phyloP scores from a whole-genome alignment of 1,140 invertebrate species.

The Tetragonula clypearis region DNA sequence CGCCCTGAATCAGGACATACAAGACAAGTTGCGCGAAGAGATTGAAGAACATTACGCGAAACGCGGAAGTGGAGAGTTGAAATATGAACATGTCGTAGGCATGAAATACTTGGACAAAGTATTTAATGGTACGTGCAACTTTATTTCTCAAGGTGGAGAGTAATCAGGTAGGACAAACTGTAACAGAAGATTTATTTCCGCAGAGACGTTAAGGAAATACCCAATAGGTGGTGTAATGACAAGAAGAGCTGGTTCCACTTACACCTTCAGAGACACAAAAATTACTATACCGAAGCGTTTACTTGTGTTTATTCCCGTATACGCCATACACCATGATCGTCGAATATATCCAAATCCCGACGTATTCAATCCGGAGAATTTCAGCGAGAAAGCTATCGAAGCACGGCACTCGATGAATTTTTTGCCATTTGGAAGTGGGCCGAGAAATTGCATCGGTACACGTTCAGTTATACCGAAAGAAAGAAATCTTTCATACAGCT shows the following conservation, averaged over 20 bases:
- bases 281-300: conserved; percentile 78
- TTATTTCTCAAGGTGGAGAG: not conserved
- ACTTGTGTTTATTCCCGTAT: conserved; percentile 79
- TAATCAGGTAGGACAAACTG: not conserved
- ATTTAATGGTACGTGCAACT: conserved; percentile 56
- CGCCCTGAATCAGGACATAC: conserved; percentile 80
- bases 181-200: conserved; percentile 39
- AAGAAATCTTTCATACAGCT: no score
- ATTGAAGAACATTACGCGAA: conserved; percentile 69
- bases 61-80: conserved; percentile 52
- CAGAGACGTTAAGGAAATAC: conserved; percentile 84
- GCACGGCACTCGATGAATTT: conserved; percentile 82
- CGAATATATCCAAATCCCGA: conserved; percentile 78
- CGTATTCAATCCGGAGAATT: conserved; percentile 84
- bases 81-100: conserved; percentile 64
- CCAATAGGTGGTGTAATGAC: conserved; percentile 82
- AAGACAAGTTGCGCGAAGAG: conserved; percentile 81
- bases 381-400: conserved; percentile 79
- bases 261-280: conserved; percentile 79
- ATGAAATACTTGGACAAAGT: conserved; percentile 72
- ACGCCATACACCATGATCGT: conserved; percentile 81
- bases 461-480: no score
- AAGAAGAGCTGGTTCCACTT: conserved; percentile 78
- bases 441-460: conserved; percentile 85
- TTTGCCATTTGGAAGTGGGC: conserved; percentile 83